Base-by-base conservation (phyloP, 1,140 invertebrate species). In the Mylabris phalerata region DNA sequence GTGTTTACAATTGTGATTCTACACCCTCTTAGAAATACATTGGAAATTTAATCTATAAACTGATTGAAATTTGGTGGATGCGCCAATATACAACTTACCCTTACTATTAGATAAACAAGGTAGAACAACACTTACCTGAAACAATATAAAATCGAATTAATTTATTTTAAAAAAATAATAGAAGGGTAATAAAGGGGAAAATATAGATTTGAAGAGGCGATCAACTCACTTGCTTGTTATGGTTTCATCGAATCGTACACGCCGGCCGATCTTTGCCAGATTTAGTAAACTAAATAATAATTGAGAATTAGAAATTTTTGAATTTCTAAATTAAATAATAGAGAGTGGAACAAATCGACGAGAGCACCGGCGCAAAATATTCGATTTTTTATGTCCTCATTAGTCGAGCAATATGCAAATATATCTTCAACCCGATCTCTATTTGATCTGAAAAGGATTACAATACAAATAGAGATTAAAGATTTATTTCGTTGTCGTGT, bases 221-320 rank as follows among this genome's bases (percentile, higher is more conserved):
- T 40, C 40, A 24, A 50, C 54, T 55, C 54, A 55, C 54, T 55
- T 55, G 52, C 5, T 25, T 48, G 24, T 32, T 24, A 55, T 9
- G 27, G 45, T 40, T 39, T 48, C 45, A 42, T 55, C 54, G 48
- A 55, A 55, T 26, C 48, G 54, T 26, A 55, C 54, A 10, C 45
- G 40, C n/a, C 54, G 54, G 24, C 54, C 54, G 48, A 55, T 55
- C 38, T 38, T 55, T 55, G 54, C 39, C 54, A 55, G 45, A 11
- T 45, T 40, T 6, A 55, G 54, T 43, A 55, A 55, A 48, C 54
- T 55, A 24, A 5, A 55, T 40, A 39, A 47, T 13, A 48, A 55
- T 47, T 47, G 39, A 55, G 41, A 7, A 52, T 40, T n/a, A 38
- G 11, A 42, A 42, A 19, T 19, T 19, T 19, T 19, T n/a, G 9